Evolutionary conservation across 1,140 invertebrate genomes (phyloP), one percentile per base, ranked within the genome.

Genomic region (Bombus confusus): DNA sequence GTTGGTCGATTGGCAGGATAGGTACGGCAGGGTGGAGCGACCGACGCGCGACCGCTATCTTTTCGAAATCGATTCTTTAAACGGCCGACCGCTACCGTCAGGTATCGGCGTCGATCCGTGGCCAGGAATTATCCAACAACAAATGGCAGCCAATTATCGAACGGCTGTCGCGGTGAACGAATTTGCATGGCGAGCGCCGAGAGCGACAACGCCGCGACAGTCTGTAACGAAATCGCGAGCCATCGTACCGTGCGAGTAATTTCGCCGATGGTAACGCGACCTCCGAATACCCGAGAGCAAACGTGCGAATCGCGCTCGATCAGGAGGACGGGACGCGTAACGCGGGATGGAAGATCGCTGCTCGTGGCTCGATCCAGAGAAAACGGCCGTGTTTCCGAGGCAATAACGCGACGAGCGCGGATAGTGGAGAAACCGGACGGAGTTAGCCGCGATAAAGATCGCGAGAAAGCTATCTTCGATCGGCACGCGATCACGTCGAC

Each of bases 401-500:
- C 25, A 76, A 64, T 41, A 12, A n/a, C 74, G 79, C 25, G 52
- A 76, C 52, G 74, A 83, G 72, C 79, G 62, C 28, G 52, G 10
- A 71, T 43, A 31, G 37, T 37, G 28, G 34, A 37, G 71, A 62
- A 83, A 75, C 52, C 72, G n/a, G 59, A 39, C 64, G 31, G 13
- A 15, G n/a, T 62, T 47, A n/a, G 15, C 28, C 1, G 12, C 52
- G 80, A 83, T 83, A 83, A 83, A 31, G 81, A 77, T 75, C 80
- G 80, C 72, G 72, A 68, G 41, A 62, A 64, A 64, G 34, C 41
- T 39, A 83, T n/a, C n/a, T n/a, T n/a, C n/a, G n/a, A n/a, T 83
- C 82, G 74, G 62, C 82, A 83, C 82, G 82, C 82, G 82, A 83
- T 37, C 82, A 34, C 64, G 82, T 77, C 74, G 74, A 68, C 72